These are phyloP conservation scores for Anoura caudifer DNA, from an alignment of 2,113 vertebrate species.

Conservation along the genomic window DNA sequence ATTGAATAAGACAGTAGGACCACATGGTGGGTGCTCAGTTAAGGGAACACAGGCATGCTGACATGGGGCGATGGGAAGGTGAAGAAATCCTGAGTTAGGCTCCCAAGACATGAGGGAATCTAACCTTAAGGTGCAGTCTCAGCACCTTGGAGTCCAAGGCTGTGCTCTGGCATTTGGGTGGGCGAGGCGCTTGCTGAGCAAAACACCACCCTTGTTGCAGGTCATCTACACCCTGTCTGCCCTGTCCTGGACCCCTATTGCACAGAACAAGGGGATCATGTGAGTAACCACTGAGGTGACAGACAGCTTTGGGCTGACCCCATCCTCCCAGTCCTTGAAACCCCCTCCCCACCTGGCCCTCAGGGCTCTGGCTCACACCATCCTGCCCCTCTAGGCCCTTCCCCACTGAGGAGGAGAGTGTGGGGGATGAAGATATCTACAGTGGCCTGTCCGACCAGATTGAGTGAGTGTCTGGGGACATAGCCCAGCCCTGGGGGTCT, in stretches of 20 bases:
- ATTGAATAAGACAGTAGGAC: not conserved
- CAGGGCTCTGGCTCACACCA: not conserved
- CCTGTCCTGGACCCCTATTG: conserved; percentile 84
- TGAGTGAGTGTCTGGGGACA: conserved; percentile 85
- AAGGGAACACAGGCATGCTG: not conserved
- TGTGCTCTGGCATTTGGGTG: not conserved
- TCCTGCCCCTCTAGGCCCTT: conserved; percentile 83
- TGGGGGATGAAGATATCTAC: conserved; percentile 91
- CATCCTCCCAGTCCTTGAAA: not conserved
- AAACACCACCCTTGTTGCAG: conserved; percentile 56
- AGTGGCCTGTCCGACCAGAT: conserved; percentile 93
- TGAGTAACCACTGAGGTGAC: conserved; percentile 75
- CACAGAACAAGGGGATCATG: conserved; percentile 83
- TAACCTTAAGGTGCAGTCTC: not conserved
- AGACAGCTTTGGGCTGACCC: not conserved
- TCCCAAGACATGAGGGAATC: not conserved
- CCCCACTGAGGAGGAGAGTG: conserved; percentile 84
- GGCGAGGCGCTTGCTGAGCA: not conserved
- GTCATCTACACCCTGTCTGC: conserved; percentile 89
- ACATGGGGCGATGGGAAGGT: no score
- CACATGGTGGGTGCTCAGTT: not conserved
- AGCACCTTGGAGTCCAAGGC: not conserved
- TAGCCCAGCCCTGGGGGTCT: not conserved
- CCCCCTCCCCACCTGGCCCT: not conserved
- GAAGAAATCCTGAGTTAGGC: no score